Conservation (phyloP, 2,113 vertebrate species). For the Peucedramus taeniatus region DNA sequence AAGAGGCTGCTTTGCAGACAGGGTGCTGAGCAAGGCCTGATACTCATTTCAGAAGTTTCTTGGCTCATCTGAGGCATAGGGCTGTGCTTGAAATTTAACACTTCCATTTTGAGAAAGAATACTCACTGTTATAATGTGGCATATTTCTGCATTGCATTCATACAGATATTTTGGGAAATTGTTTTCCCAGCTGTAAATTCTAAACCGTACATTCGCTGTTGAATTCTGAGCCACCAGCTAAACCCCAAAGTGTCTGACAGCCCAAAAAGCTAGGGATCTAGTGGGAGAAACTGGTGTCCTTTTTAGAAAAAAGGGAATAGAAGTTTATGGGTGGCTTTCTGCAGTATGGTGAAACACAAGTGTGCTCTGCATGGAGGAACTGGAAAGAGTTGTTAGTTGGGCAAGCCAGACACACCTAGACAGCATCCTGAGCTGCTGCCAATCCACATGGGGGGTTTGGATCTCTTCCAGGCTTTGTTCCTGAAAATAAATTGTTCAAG, state of each 20-base stretch:
- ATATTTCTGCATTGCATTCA: slow-evolving; percentile 16
- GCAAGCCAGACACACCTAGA: slow-evolving; percentile 58
- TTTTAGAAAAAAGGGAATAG: not conserved
- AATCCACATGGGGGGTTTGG: not conserved
- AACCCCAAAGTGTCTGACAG: not conserved
- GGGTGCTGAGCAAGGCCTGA: not conserved
- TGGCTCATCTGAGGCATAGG: slow-evolving; percentile 1
- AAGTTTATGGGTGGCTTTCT: not conserved
- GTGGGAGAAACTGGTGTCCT: not conserved
- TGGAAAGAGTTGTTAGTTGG: slow-evolving; percentile 37
- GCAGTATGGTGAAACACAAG: not conserved
- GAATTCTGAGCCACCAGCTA: not conserved
- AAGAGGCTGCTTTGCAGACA: not conserved
- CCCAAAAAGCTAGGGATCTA: not conserved
- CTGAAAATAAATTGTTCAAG: slow-evolving; percentile 58
- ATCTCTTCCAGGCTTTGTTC: slow-evolving; percentile 52
- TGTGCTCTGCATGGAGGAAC: not conserved
- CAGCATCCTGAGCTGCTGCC: slow-evolving; percentile 48
- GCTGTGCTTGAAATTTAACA: slow-evolving; percentile 18
- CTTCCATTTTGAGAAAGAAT: slow-evolving; percentile 55
- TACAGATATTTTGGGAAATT: slow-evolving; percentile 22
- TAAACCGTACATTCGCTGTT: not conserved
- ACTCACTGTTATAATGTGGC: not conserved
- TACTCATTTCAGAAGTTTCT: slow-evolving; percentile 29
- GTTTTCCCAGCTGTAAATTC: slow-evolving; percentile 24